Percentiles rank a stretch among this genome's conserved stretches.
phyloP scores from a whole-genome alignment of 2,797 vertebrate species.

The Stomatorhinus walkeri region DNA sequence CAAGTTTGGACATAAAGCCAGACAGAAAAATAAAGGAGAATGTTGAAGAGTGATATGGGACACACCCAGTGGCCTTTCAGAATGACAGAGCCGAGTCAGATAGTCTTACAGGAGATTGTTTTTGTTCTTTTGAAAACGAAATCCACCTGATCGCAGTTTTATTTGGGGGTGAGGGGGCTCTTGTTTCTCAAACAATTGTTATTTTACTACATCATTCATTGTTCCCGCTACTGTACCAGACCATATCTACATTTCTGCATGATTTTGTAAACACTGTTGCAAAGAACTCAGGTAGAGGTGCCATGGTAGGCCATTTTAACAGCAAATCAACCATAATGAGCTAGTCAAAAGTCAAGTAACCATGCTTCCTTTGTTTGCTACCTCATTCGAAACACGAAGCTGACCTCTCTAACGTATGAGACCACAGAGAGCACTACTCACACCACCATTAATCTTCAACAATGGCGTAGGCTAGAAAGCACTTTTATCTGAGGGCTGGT shows the following conservation, averaged over 20 bases:
- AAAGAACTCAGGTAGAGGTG: background rate
- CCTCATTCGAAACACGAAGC: background rate
- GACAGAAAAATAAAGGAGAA: slow-evolving; percentile 36
- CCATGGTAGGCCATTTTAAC: background rate
- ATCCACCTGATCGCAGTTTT: background rate
- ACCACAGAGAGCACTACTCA: background rate
- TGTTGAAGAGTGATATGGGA: background rate
- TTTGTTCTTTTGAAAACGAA: background rate
- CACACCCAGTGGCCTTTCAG: background rate
- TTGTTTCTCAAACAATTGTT: background rate
- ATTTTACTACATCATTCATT: background rate
- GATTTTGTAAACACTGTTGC: background rate
- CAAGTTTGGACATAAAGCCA: slow-evolving; percentile 23
- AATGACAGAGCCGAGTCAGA: background rate
- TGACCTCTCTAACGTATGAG: background rate
- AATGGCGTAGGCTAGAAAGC: background rate
- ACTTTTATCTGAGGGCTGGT: background rate
- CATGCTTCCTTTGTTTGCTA: background rate
- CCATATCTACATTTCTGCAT: background rate
- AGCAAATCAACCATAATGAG: background rate
- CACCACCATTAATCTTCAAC: background rate
- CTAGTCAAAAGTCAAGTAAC: background rate
- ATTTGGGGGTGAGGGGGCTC: background rate
- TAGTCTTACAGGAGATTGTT: background rate
- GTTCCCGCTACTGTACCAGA: background rate